Base-by-base conservation (phyloP, 2,797 vertebrate genomes). In the Eupleurogrammus muticus region DNA sequence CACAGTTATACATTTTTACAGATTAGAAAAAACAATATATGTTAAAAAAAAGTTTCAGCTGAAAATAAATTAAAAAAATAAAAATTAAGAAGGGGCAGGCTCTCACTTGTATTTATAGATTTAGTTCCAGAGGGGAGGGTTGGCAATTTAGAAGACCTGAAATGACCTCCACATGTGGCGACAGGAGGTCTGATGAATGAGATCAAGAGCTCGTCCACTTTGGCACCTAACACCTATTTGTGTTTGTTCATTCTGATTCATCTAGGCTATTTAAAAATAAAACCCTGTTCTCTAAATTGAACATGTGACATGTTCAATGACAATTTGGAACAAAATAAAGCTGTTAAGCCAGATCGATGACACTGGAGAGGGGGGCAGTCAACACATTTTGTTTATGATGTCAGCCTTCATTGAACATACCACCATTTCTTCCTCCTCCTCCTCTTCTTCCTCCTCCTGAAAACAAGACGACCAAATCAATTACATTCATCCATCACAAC, bases 351-450 rank as follows among this genome's bases (percentile, higher is more conserved):
- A 36, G 9, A 46, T n/a, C 4, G 36, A 21, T 7, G 23, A n/a
- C 3, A 50, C 20, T 40, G 23, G n/a, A n/a, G n/a, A n/a, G 23
- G 5, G 3, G 16, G 0, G 5, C 7, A 19, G n/a, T 16, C 4
- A n/a, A 35, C 17, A 53, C 6, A 32, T 48, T 32, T 5, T 5
- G 8, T 60, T 8, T 9, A 6, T 38, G 17, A 32, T 9, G 14
- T 48, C 16, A 1, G 1, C 50, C n/a, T 54, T 11, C 11, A 57
- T 24, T 23, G 4, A 7, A 90, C 93, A 62, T 92, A 95, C 94
- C 94, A 95, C 94, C 91, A 95, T 65, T 0, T 92, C 88, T 9
- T 94, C 93, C 3, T 94, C 93, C 0, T 92, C 91, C 23, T 92
- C 90, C 1, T 93, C 92, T 0, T 93, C 92, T 2, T 93, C 92